These are phyloP conservation scores for Nettapus auritus DNA, from an alignment of 2,113 vertebrate genomes.

Conservation along the genomic window DNA sequence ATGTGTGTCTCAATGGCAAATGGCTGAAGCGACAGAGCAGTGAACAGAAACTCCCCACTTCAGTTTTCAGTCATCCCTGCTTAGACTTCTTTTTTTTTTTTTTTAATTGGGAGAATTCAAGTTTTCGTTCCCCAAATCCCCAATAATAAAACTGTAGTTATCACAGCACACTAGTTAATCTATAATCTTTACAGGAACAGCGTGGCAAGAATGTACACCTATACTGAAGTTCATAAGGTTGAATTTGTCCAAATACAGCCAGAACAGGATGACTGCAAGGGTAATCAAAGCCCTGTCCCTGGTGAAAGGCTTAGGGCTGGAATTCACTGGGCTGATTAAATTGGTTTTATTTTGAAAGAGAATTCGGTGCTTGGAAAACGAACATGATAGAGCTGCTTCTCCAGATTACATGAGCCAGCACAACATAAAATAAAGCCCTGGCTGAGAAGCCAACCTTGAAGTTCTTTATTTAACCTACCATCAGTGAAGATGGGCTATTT, in stretches of 20 bases:
- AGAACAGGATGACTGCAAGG: neutral
- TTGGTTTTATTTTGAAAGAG: neutral
- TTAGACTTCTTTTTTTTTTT: neutral
- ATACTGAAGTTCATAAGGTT: neutral
- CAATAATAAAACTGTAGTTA: neutral
- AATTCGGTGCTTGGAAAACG: neutral
- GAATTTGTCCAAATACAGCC: neutral
- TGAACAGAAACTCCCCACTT: neutral
- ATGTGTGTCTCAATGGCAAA: neutral
- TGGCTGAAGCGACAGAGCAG: neutral
- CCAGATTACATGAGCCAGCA: neutral
- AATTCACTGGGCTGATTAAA: neutral
- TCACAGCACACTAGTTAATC: constrained; percentile 39
- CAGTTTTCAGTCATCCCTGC: neutral
- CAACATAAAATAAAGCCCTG: neutral
- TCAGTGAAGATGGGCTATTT: neutral
- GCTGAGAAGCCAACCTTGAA: neutral
- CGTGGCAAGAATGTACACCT: neutral
- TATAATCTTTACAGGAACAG: constrained; percentile 33
- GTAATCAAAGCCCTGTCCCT: neutral
- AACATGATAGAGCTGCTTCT: neutral
- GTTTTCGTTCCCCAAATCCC: neutral
- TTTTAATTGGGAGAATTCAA: neutral
- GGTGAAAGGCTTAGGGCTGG: neutral
- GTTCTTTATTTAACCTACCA: neutral